A percentile compares a stretch with the other conserved stretches of the same genome.
These are phyloP conservation scores for Chaetodon auriga DNA, from an alignment of 2,113 vertebrate species.

Conservation along the genomic window DNA sequence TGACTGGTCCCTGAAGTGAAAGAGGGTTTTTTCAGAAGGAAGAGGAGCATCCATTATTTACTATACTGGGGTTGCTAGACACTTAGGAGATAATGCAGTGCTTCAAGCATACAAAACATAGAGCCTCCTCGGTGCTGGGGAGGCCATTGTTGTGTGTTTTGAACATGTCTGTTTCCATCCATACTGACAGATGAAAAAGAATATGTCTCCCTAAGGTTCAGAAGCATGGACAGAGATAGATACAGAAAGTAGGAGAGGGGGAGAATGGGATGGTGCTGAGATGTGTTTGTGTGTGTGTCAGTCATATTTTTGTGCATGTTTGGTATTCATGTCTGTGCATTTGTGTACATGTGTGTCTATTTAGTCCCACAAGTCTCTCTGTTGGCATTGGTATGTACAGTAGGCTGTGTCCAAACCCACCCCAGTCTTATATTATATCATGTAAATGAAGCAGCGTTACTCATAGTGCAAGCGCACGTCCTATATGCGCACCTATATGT, in stretches of 20 bases:
- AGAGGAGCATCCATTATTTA: conserved; percentile 82
- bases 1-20: conserved; percentile 80
- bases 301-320: conserved; percentile 48
- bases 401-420: conserved; percentile 17
- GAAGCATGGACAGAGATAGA: conserved; percentile 68
- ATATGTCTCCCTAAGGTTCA: conserved; percentile 78
- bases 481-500: conserved; percentile 1
- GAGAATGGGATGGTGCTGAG: conserved; percentile 36
- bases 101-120: conserved; percentile 83
- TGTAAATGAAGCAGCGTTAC: conserved; percentile 29
- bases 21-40: conserved; percentile 70
- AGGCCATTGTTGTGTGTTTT: conserved; percentile 80
- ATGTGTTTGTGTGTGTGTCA: conserved; percentile 54
- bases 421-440: conserved; percentile 14
- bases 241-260: conserved; percentile 40
- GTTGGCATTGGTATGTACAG: conserved; percentile 6
- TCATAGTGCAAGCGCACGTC: neutral
- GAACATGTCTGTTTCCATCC: conserved; percentile 80
- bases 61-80: conserved; percentile 78
- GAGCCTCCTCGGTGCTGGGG: conserved; percentile 70
- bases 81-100: conserved; percentile 83
- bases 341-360: conserved; percentile 22
- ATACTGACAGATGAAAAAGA: conserved; percentile 82
- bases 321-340: conserved; percentile 37
- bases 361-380: conserved; percentile 33